Base-by-base conservation (phyloP, 1,140 invertebrate genomes). In the Odontomachus brunneus region DNA sequence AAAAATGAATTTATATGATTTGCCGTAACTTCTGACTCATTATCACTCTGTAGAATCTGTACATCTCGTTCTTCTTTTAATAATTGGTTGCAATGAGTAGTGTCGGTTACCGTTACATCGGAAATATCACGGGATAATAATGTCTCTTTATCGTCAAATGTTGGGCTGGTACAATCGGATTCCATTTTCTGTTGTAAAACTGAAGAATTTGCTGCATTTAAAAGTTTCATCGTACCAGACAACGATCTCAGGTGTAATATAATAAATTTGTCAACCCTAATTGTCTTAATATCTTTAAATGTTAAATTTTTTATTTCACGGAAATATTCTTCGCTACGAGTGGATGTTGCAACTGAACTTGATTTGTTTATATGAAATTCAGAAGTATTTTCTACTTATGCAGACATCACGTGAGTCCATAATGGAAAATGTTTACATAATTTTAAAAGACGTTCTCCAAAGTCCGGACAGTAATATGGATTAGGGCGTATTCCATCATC, bases 301-400 rank as follows among this genome's bases (percentile, higher is more conserved):
- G 83, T 82, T 1, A 57, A 48, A 49, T 57, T 5, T 82, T 88
- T 84, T 9, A 88, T 7, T 51, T 85, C 71, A 33, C 82, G 66
- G 44, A 69, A 69, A 84, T 88, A 88, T 57, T 72, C 59, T 66
- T 88, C 81, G 26, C 86, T 88, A 19, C 75, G 75, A 69, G 72
- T 69, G 14, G 84, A 88, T 80, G 55, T 81, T 15, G 86, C 59
- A 80, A 85, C 62, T n/a, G 15, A 29, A 67, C 26, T 66, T 66
- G 11, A n/a, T 19, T 55, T 0, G 2, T 4, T 19, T 55, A 19
- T 55, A 19, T 17, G 2, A 19, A 55, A 17, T n/a, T n/a, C n/a
- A n/a, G n/a, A n/a, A 55, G 15, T 55, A n/a, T 19, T 59, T 63
- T 63, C 38, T 5, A 14, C 33, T 83, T 44, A 9, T 44, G 33